Base-by-base conservation (phyloP, 2,888 invertebrate species). In the Orthonevra nobilis region DNA sequence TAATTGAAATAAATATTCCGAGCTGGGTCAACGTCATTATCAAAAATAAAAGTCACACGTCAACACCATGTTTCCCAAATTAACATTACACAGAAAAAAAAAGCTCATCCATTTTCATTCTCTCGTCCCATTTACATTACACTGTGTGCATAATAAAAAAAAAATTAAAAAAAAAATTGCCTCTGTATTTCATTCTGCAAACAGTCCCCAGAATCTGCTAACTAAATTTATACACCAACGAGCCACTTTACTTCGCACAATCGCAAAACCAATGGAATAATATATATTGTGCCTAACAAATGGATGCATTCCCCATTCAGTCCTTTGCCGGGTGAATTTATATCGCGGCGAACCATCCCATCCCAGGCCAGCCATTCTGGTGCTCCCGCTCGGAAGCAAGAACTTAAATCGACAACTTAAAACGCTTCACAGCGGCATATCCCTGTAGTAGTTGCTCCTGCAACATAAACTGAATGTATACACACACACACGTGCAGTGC, bases 391-490 rank as follows among this genome's bases (percentile, higher is more conserved):
- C 20, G 14, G 30, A 12, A 58, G 36, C 38, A 60, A 60, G 50
- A 79, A 66, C 58, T 72, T 54, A 79, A 79, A 72, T 66, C 72
- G 64, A 72, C 64, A 72, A 79, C 77, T 79, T 72, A 72, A 72
- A 79, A 66, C 56, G 73, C 60, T 52, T 30, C 20, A 28, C 64
- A 44, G 20, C 28, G 19, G 28, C 14, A 30, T n/a, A 20, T 42
- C n/a, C n/a, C n/a, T n/a, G n/a, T n/a, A n/a, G n/a, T n/a, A n/a
- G n/a, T n/a, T n/a, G n/a, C n/a, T n/a, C n/a, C 48, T 48, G 40
- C 38, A 26, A 44, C 28, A 50, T 17, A 60, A 61, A n/a, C 34
- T 19, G 42, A 52, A 75, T 28, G 42, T 56, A 23, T 28, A 23
- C 10, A 30, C 17, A 64, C 34, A 28, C 32, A 14, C 6, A 12